Evolutionary conservation across 2,888 invertebrate genomes (phyloP), one percentile per base, ranked within the genome.

Genomic region (Platerodrilus igneus): DNA sequence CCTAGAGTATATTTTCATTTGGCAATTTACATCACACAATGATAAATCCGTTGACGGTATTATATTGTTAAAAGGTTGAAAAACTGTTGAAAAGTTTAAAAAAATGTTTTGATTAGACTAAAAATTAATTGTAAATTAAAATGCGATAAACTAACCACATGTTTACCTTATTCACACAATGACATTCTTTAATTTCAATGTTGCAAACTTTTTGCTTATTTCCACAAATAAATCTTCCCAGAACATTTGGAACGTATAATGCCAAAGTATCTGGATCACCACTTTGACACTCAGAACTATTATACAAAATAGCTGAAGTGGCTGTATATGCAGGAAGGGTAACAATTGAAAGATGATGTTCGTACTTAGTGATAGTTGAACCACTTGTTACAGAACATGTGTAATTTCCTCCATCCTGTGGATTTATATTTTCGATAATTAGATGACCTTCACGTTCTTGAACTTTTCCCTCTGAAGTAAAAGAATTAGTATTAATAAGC

Each of bases 401-500:
- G 42, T 68, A 69, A 44, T 67, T 68, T 3, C 67, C 66, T 10
- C 58, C 53, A 32, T 66, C 61, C 47, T 64, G 61, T 8, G 62
- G 52, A 15, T 60, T 51, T 3, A 63, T 52, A 23, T 61, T 56
- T n/a, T 59, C 57, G 15, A 68, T 54, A 2, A 52, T 45, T 23
- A 67, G 45, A 9, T 51, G 48, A 7, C 60, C 58, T 27, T 59
- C 59, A n/a, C 36, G 48, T 28, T 53, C 53, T 27, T 49, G 49
- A 4, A 47, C 35, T 36, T 53, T 53, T n/a, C 55, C 53, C 27
- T 49, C 51, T 53, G 20, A 19, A 43, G n/a, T n/a, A n/a, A n/a
- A n/a, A 39, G 18, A 9, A 36, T 17, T 37, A 29, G 14, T 10
- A 25, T 18, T 4, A 16, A 34, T 10, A n/a, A 25, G 4, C 5